Evolutionary conservation across 2,113 vertebrate species (phyloP), one percentile per base, ranked within the genome.

Genomic region (Mirounga angustirostris): DNA sequence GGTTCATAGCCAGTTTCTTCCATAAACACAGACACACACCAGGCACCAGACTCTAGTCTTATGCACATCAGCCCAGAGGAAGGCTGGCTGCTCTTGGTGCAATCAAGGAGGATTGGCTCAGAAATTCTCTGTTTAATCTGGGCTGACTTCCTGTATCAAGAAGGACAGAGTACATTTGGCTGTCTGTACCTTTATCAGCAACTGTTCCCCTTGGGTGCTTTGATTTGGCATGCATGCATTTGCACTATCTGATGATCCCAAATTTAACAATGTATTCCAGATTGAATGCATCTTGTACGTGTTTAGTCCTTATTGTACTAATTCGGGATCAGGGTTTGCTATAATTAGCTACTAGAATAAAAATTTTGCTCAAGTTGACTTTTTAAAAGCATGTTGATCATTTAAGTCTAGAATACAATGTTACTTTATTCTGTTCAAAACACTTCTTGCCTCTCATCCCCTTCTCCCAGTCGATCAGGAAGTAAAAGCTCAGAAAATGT

Each of bases 1-100:
- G 91, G 73, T 97, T 71, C 43, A 22, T 10, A 67, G 94, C 73
- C 81, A 97, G 65, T 63, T 96, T 95, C 76, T 94, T 96, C 78
- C 56, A 74, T 79, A 95, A 95, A 95, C 59, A 76, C 69, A 89
- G 30, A 59, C 46, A 28, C n/a, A 82, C 61, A 52, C 50, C 36
- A 94, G 67, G 81, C 84, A 90, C 59, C 61, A 87, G 95, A 61
- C 59, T 84, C 40, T 6, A 12, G 12, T 43, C 52, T 43, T 56
- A 46, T 69, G 46, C 6, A n/a, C 24, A 22, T 54, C 92, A 63
- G 33, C 52, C 19, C 46, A 73, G 80, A 30, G 67, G 81, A 82
- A 86, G 58, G 8, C 8, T n/a, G 33, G 19, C 69, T 90, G 50
- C 21, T 83, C 33, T 24, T 73, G 2, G 2, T 71, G 40, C 28